Evolutionary conservation across 2,797 vertebrate species (phyloP).

Genomic region (Sus cebifrons): DNA sequence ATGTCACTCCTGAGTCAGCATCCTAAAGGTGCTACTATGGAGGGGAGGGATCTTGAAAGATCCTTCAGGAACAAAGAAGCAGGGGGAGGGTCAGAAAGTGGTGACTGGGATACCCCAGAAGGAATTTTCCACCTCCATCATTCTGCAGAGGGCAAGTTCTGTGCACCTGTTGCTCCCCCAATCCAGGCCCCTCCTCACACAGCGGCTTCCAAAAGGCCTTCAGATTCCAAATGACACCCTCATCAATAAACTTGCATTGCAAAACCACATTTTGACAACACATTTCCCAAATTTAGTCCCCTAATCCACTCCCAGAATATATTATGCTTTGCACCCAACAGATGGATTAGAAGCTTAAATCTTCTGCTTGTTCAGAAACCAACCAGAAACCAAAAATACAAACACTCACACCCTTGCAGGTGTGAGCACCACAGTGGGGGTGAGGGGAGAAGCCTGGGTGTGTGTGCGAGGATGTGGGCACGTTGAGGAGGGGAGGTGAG

Average conservation of each 20-base stretch:
- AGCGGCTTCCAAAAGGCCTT: conserved; percentile 77
- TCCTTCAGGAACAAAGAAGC: background rate
- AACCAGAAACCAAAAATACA: conserved; percentile 85
- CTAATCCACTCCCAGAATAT: conserved; percentile 85
- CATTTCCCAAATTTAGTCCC: conserved; percentile 85
- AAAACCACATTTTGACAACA: conserved; percentile 85
- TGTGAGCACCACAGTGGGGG: conserved; percentile 60
- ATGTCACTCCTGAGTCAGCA: background rate
- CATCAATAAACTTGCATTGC: conserved; percentile 81
- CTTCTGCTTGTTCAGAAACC: conserved; percentile 86
- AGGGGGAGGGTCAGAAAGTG: background rate
- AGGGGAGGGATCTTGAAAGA: background rate
- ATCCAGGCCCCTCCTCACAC: background rate
- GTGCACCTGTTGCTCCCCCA: conserved; percentile 12
- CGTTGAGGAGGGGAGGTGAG: background rate
- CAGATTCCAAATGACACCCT: conserved; percentile 81
- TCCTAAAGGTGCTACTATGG: background rate
- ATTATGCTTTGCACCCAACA: conserved; percentile 86
- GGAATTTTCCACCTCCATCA: background rate
- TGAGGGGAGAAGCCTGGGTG: background rate
- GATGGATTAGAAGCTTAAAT: conserved; percentile 87
- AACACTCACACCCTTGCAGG: conserved; percentile 77
- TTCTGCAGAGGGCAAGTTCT: background rate
- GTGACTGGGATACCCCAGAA: background rate
- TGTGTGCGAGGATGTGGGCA: background rate